A percentile compares a stretch with the other conserved stretches of the same genome.
Conservation (phyloP, 2,797 vertebrate genomes). For the Telmatherina bonti region DNA sequence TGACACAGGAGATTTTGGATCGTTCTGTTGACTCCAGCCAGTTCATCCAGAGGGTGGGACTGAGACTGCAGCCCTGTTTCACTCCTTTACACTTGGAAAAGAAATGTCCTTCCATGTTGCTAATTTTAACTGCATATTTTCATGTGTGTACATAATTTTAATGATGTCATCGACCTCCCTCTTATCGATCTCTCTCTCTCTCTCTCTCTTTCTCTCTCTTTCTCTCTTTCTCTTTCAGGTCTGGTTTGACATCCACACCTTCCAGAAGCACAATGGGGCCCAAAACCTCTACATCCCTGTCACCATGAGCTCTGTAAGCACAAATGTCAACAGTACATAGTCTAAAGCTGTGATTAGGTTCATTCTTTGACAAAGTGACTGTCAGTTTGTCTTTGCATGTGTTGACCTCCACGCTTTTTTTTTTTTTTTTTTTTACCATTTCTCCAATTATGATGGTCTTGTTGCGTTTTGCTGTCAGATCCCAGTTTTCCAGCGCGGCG, state of each 20-base stretch:
- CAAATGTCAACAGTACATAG: background rate
- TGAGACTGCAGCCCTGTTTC: too few species aligned
- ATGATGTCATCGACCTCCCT: too few species aligned
- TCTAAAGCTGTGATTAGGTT: background rate
- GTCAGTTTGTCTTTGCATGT: too few species aligned
- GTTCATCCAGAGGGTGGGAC: too few species aligned
- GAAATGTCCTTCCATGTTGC: too few species aligned
- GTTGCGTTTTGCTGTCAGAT: constrained; percentile 78
- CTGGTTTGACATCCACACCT: constrained; percentile 89
- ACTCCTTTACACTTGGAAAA: too few species aligned
- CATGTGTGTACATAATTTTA: too few species aligned
- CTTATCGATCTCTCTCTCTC: background rate
- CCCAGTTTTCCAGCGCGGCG: constrained; percentile 91
- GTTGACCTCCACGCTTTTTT: background rate
- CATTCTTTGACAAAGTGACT: background rate
- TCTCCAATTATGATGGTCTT: background rate
- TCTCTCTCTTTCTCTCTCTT: background rate
- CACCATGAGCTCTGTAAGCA: constrained; percentile 89
- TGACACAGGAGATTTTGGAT: too few species aligned
- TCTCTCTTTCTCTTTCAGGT: constrained; percentile 77
- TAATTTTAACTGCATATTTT: too few species aligned
- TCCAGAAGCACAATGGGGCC: constrained; percentile 88
- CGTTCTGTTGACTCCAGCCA: too few species aligned
- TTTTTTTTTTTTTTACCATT: background rate
- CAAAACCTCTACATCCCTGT: constrained; percentile 91